These are phyloP conservation scores for Neostethus bicornis DNA, from an alignment of 2,797 vertebrate species.

Conservation along the genomic window DNA sequence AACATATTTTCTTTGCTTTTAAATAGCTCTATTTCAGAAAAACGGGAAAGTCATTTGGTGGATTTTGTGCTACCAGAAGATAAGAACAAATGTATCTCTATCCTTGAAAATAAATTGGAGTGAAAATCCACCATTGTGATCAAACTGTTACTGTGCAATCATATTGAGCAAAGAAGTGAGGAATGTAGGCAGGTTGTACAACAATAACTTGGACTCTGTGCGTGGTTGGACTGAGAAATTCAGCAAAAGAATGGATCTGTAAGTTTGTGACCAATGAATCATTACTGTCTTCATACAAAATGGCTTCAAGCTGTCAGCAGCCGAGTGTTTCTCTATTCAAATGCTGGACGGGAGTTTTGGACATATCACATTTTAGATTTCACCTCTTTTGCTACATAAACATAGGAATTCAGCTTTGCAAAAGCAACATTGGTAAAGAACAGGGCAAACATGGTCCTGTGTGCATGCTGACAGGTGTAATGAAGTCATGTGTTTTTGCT, in stretches of 20 bases:
- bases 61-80: conserved; percentile 14
- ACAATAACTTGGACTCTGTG: conserved; percentile 3
- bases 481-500: conserved; percentile 78
- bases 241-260: conserved; percentile 21
- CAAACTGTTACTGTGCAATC: conserved; percentile 13
- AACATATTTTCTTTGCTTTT: conserved; percentile 28
- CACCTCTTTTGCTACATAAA: conserved; percentile 33
- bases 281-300: conserved; percentile 33
- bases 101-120: conserved; percentile 11
- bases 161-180: conserved; percentile 2
- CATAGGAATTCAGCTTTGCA: conserved; percentile 34
- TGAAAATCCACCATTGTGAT: conserved; percentile 13
- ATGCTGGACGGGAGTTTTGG: conserved; percentile 19
- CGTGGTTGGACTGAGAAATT: conserved; percentile 21
- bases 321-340: conserved; percentile 15
- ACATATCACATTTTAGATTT: conserved; percentile 29
- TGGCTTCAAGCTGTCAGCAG: conserved; percentile 43
- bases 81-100: conserved; percentile 9
- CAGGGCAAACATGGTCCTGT: conserved; percentile 38
- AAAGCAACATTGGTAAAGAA: conserved; percentile 24
- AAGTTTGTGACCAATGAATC: conserved; percentile 26
- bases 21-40: conserved; percentile 28
- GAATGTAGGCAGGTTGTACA: conserved; percentile 5
- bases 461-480: conserved; percentile 70
- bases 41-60: conserved; percentile 24